Percentiles rank a stretch among this genome's conserved stretches.
These are phyloP conservation scores for Amphipoea lucens DNA, from an alignment of 2,888 invertebrate species.

Conservation along the genomic window DNA sequence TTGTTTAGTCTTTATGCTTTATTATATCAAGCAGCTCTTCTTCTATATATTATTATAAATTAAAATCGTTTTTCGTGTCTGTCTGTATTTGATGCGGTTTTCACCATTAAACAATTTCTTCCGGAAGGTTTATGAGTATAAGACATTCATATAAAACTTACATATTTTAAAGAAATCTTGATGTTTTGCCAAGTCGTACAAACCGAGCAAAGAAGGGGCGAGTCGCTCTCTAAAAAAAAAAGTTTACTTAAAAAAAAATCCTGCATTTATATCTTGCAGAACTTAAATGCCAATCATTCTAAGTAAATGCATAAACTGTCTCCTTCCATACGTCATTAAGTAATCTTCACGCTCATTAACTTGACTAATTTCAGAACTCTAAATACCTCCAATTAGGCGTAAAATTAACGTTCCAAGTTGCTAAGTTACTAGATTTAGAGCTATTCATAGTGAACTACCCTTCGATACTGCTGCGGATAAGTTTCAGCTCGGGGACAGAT, in stretches of 20 bases:
- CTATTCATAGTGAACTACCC: constrained; percentile 57
- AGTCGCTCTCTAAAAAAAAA: neutral
- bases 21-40: neutral
- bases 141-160: neutral
- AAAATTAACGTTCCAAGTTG: constrained; percentile 59
- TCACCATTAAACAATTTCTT: neutral
- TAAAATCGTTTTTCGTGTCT: neutral
- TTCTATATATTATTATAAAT: neutral
- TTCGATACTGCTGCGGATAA: constrained; percentile 49
- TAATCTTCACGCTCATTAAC: constrained; percentile 53
- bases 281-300: neutral
- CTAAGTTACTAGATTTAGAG: constrained; percentile 62
- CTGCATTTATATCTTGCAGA: neutral
- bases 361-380: constrained; percentile 56
- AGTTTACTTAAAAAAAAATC: neutral
- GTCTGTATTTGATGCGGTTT: neutral
- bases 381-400: constrained; percentile 64
- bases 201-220: neutral
- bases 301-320: constrained; percentile 22
- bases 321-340: constrained; percentile 42
- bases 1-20: neutral
- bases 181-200: neutral
- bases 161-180: neutral
- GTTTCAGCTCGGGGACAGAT: constrained; percentile 42
- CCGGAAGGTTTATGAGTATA: neutral